phyloP scores from a whole-genome alignment of 2,888 invertebrate species.

The Chymomyza caudatula region DNA sequence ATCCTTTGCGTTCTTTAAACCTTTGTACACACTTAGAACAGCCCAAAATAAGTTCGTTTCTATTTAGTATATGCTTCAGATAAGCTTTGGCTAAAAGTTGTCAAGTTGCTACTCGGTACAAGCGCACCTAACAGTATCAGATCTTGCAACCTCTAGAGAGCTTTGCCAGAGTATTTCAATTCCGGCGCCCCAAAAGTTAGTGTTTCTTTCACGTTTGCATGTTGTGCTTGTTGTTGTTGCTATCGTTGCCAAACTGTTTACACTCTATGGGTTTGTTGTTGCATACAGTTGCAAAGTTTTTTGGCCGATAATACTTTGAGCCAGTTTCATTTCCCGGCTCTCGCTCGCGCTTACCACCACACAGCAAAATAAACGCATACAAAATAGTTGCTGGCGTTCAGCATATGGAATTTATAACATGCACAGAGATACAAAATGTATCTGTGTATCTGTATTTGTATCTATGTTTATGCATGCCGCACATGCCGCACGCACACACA shows the following conservation, averaged over 20 bases:
- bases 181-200: conserved; percentile 12
- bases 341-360: not conserved
- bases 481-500: not conserved
- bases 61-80: too few relatives aligned
- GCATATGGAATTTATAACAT: conserved; percentile 61
- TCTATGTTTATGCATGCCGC: conserved; percentile 52
- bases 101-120: too few relatives aligned
- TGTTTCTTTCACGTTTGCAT: not conserved
- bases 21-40: too few relatives aligned
- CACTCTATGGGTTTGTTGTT: conserved; percentile 13
- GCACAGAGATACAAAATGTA: not conserved
- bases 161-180: conserved; percentile 34
- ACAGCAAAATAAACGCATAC: not conserved
- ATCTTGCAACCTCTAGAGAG: not conserved
- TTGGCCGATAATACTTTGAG: conserved; percentile 50
- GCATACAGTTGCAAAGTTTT: conserved; percentile 28
- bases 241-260: not conserved
- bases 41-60: too few relatives aligned
- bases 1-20: too few relatives aligned
- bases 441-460: conserved; percentile 31
- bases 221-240: too few relatives aligned
- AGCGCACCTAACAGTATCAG: not conserved
- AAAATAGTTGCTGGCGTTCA: conserved; percentile 25
- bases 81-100: too few relatives aligned
- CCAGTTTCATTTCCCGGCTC: conserved; percentile 33